These are phyloP conservation scores for Mechanitis mazaeus DNA, from an alignment of 2,888 invertebrate genomes.

Conservation along the genomic window DNA sequence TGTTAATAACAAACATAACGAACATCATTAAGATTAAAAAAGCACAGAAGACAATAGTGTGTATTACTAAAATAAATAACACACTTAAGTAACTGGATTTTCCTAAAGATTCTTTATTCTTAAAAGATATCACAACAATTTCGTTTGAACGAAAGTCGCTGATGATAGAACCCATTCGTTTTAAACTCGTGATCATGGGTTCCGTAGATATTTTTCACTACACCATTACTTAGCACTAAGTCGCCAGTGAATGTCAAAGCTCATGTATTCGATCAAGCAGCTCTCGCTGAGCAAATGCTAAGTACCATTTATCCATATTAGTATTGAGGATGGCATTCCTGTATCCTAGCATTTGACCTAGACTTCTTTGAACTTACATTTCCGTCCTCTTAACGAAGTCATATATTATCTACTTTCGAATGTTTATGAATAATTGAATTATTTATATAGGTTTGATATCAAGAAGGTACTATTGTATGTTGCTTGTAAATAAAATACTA, in stretches of 20 bases:
- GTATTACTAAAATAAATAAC: too few relatives aligned
- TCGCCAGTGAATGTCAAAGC: slow-evolving; percentile 36
- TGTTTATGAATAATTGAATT: slow-evolving; percentile 8
- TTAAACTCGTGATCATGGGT: slow-evolving; percentile 30
- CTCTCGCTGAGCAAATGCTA: slow-evolving; percentile 29
- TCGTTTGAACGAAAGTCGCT: slow-evolving; percentile 15
- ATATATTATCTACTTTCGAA: slow-evolving; percentile 16
- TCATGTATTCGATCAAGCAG: slow-evolving; percentile 32
- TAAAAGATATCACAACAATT: slow-evolving; percentile 17
- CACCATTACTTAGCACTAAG: slow-evolving; percentile 34
- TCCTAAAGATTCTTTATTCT: slow-evolving; percentile 11
- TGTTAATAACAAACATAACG: too few relatives aligned
- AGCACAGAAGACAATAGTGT: too few relatives aligned
- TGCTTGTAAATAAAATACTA: too few relatives aligned
- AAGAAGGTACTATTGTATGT: too few relatives aligned
- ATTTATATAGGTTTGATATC: too few relatives aligned
- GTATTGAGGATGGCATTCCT: slow-evolving; percentile 26
- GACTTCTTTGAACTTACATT: slow-evolving; percentile 28
- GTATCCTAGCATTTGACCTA: slow-evolving; percentile 29
- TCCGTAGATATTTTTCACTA: slow-evolving; percentile 28
- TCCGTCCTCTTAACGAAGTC: slow-evolving; percentile 22
- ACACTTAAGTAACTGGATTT: slow-evolving; percentile 6
- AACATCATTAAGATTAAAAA: too few relatives aligned
- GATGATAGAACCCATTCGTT: slow-evolving; percentile 31
- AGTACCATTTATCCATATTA: slow-evolving; percentile 32